phyloP scores from a whole-genome alignment of 2,113 vertebrate genomes.

The Polypterus bichir region DNA sequence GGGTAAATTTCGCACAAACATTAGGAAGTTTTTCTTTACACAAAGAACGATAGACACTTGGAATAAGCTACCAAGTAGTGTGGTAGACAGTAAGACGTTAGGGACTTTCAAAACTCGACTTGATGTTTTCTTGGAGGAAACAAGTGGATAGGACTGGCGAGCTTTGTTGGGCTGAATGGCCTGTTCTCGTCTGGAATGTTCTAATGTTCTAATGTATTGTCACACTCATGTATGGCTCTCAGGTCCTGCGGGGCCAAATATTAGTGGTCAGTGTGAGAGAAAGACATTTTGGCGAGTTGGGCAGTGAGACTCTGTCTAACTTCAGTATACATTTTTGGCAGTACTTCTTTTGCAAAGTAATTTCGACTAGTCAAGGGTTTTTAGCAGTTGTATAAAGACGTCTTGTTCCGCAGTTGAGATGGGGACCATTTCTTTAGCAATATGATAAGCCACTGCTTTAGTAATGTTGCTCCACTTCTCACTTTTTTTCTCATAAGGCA shows the following conservation, averaged over 20 bases:
- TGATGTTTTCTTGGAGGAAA: too few relatives aligned
- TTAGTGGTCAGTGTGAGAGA: slow-evolving; percentile 6
- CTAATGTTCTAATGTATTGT: not conserved
- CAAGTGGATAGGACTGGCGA: too few relatives aligned
- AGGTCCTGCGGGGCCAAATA: slow-evolving; percentile 15
- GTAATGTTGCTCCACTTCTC: slow-evolving; percentile 1
- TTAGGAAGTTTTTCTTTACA: too few relatives aligned
- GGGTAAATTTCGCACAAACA: too few relatives aligned
- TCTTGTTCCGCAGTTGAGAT: slow-evolving; percentile 6
- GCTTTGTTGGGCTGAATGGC: too few relatives aligned
- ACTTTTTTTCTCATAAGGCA: slow-evolving; percentile 1
- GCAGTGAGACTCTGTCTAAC: slow-evolving; percentile 10
- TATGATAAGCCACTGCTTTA: too few relatives aligned
- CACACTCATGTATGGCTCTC: too few relatives aligned
- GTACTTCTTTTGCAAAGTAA: slow-evolving; percentile 20
- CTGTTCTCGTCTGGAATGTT: too few relatives aligned
- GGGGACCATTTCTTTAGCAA: not conserved
- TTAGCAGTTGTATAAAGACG: slow-evolving; percentile 4
- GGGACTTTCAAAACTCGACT: too few relatives aligned
- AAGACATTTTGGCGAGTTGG: slow-evolving; percentile 11
- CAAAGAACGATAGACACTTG: too few relatives aligned
- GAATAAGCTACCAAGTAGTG: too few relatives aligned
- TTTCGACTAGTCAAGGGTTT: slow-evolving; percentile 10
- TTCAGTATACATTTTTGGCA: slow-evolving; percentile 11
- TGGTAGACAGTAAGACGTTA: too few relatives aligned